Evolutionary conservation across 2,888 invertebrate genomes (phyloP).

Genomic region (Sarcophaga rosellei): DNA sequence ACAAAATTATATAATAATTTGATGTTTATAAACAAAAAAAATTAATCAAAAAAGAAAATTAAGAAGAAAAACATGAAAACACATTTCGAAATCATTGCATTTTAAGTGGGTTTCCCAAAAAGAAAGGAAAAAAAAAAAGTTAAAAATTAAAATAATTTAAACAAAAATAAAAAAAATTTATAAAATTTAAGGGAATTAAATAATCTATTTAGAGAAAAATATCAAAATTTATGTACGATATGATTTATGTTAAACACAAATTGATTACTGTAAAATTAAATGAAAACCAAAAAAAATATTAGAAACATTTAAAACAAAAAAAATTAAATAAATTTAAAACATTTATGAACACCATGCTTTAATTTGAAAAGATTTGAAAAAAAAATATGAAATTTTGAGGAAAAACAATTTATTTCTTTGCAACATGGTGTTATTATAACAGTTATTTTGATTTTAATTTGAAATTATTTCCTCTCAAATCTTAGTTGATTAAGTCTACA

Average conservation of each 20-base stretch:
- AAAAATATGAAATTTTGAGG: no score
- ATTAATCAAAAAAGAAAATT: constrained; percentile 9
- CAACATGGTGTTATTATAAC: no score
- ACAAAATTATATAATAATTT: constrained; percentile 46
- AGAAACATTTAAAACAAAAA: constrained; percentile 60
- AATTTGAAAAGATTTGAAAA: no score
- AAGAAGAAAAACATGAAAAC: constrained; percentile 13
- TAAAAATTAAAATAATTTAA: constrained; percentile 42
- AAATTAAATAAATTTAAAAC: not conserved
- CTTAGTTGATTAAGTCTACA: constrained; percentile 8
- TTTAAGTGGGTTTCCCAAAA: constrained; percentile 75
- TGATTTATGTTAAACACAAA: constrained; percentile 55
- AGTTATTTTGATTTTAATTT: no score
- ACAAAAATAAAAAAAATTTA: constrained; percentile 18
- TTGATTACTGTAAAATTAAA: constrained; percentile 42
- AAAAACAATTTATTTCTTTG: no score
- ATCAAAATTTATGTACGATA: constrained; percentile 9
- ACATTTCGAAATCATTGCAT: constrained; percentile 69
- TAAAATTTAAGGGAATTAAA: constrained; percentile 10
- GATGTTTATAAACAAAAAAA: constrained; percentile 67
- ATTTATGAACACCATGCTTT: not conserved
- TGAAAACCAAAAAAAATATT: constrained; percentile 49
- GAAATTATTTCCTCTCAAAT: no score
- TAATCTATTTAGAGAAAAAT: constrained; percentile 42
- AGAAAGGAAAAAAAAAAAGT: constrained; percentile 32